phyloP scores from a whole-genome alignment of 2,888 invertebrate species.

The Eupithecia dodoneata region DNA sequence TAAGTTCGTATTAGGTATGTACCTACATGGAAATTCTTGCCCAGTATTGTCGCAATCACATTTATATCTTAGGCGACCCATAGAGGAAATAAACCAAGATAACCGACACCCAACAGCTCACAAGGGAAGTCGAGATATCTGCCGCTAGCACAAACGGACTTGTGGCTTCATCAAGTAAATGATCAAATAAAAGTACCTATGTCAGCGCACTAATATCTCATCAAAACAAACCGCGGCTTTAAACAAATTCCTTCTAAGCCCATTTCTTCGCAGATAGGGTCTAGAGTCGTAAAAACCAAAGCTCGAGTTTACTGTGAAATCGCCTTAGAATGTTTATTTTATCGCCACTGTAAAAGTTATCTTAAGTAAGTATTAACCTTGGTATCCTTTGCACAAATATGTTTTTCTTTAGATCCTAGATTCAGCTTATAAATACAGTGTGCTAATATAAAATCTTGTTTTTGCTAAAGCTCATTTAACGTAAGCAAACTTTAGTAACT shows the following conservation, averaged over 20 bases:
- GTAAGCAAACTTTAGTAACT: not conserved
- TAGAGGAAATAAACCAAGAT: not conserved
- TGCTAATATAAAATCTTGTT: not conserved
- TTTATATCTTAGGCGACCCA: not conserved
- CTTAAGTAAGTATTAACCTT: slow-evolving; percentile 14
- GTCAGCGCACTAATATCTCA: not conserved
- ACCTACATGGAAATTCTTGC: not conserved
- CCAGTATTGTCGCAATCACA: not conserved
- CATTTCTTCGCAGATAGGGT: slow-evolving; percentile 20
- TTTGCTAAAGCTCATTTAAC: not conserved
- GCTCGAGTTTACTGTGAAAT: slow-evolving; percentile 28
- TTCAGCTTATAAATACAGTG: not conserved
- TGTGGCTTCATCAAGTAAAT: not conserved
- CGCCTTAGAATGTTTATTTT: slow-evolving; percentile 36
- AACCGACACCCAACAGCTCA: not conserved
- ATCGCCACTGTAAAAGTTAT: slow-evolving; percentile 31
- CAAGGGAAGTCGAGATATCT: not conserved
- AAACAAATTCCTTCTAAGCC: slow-evolving; percentile 15
- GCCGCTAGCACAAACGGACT: not conserved
- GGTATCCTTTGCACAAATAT: slow-evolving; percentile 8
- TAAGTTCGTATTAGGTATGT: not conserved
- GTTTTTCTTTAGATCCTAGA: slow-evolving; percentile 1
- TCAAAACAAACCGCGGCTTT: slow-evolving; percentile 22
- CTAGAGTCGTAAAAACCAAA: slow-evolving; percentile 39
- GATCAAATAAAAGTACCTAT: not conserved